Evolutionary conservation across 2,888 invertebrate species (phyloP).

Genomic region (Lucinisca nassula): DNA sequence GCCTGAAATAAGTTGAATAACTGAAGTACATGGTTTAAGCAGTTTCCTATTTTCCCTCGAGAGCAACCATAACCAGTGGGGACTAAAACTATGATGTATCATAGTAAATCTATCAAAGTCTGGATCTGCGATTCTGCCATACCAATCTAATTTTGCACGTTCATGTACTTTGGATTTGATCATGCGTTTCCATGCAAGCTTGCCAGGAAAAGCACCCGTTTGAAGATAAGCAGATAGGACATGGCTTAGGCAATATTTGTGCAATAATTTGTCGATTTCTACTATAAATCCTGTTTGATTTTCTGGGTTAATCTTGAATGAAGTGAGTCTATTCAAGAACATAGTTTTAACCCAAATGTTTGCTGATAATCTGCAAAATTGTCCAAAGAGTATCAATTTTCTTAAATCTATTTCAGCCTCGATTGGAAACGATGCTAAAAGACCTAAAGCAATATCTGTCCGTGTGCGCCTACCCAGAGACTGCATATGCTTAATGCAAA

Average conservation of each 20-base stretch:
- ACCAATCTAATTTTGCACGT: background rate
- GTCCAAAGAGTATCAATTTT: background rate
- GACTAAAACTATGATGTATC: background rate
- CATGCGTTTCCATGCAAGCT: background rate
- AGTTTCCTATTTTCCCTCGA: background rate
- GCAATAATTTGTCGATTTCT: background rate
- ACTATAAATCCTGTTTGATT: background rate
- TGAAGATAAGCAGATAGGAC: background rate
- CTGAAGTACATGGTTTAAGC: background rate
- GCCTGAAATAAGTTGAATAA: background rate
- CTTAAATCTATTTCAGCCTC: background rate
- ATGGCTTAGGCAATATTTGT: background rate
- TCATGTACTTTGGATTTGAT: background rate
- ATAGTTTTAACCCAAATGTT: background rate
- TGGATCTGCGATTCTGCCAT: background rate
- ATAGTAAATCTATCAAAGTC: background rate
- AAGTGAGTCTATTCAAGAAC: background rate
- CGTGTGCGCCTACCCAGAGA: background rate
- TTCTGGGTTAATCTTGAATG: background rate
- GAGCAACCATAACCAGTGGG: background rate
- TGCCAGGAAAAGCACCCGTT: background rate
- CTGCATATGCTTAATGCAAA: background rate
- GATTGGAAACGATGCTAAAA: background rate
- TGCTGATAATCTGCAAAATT: background rate
- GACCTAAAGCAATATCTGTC: background rate